phyloP scores from a whole-genome alignment of 2,888 invertebrate species.

The Phalera bucephala region DNA sequence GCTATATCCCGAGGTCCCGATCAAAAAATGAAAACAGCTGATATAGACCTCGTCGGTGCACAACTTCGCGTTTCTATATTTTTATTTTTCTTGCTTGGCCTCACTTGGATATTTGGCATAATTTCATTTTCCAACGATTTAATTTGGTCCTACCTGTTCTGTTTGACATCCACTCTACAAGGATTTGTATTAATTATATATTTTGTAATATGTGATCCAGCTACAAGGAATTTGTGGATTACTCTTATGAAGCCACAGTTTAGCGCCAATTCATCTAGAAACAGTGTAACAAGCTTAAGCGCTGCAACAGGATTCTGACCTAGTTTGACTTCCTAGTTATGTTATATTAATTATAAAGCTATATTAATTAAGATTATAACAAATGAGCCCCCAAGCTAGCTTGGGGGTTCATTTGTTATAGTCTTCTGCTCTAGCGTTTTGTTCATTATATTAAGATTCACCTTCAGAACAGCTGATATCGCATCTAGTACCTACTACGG shows the following conservation, averaged over 20 bases:
- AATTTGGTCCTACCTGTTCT: conserved; percentile 84
- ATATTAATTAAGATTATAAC: too few species aligned
- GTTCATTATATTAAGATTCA: too few species aligned
- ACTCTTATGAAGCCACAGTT: conserved; percentile 63
- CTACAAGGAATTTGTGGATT: conserved; percentile 79
- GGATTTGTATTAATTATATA: conserved; percentile 85
- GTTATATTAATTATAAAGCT: too few species aligned
- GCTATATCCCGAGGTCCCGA: conserved; percentile 78
- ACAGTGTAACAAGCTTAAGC: conserved; percentile 60
- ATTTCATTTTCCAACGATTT: conserved; percentile 76
- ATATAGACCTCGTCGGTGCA: conserved; percentile 63
- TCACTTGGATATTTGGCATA: conserved; percentile 85
- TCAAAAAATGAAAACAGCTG: conserved; percentile 69
- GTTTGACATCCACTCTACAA: conserved; percentile 84
- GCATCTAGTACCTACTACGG: too few species aligned
- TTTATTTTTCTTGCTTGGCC: conserved; percentile 83
- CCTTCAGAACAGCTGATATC: too few species aligned
- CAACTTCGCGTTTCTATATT: conserved; percentile 82
- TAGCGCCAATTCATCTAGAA: conserved; percentile 45
- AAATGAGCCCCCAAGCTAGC: too few species aligned
- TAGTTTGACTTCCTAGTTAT: too few species aligned
- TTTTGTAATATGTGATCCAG: conserved; percentile 82
- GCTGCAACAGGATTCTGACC: conserved; percentile 18
- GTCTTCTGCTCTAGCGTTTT: too few species aligned
- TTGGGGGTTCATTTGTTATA: too few species aligned